Evolutionary conservation across 2,113 vertebrate species (phyloP).

Genomic region (Malurus alboscapulatus): DNA sequence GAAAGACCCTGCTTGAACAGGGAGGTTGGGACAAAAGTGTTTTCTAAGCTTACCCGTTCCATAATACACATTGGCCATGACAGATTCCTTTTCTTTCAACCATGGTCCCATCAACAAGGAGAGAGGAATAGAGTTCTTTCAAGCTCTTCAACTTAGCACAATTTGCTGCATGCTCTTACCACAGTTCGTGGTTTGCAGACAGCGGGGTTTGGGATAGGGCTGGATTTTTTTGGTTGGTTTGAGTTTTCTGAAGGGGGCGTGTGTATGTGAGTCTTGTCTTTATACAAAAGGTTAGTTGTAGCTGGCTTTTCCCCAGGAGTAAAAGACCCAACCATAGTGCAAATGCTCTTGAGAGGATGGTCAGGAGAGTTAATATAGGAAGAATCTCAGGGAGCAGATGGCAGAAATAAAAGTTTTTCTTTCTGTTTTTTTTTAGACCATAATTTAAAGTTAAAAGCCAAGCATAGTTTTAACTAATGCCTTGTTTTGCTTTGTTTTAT

Average conservation of each 20-base stretch:
- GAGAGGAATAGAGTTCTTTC: not conserved
- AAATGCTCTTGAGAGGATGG: not conserved
- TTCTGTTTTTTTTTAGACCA: not conserved
- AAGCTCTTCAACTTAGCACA: not conserved
- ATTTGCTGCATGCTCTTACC: not conserved
- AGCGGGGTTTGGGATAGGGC: not conserved
- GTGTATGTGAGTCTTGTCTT: not conserved
- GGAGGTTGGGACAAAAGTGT: not conserved
- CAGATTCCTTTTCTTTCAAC: not conserved
- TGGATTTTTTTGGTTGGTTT: not conserved
- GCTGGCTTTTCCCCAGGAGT: not conserved
- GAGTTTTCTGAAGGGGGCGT: not conserved
- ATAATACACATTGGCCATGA: not conserved
- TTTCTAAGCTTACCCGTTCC: not conserved
- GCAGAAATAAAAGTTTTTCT: not conserved
- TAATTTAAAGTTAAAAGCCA: not conserved
- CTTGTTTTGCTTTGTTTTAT: conserved; percentile 68
- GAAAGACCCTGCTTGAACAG: not conserved
- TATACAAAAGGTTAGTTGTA: not conserved
- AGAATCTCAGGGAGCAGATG: not conserved
- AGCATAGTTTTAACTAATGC: conserved; percentile 50
- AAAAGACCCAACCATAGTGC: not conserved
- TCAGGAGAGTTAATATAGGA: not conserved
- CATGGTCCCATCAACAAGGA: not conserved
- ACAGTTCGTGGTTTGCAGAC: not conserved